A percentile compares a stretch with the other conserved stretches of the same genome.
Evolutionary conservation across 2,113 vertebrate species (phyloP).

Genomic region (Synodontis membranacea): DNA sequence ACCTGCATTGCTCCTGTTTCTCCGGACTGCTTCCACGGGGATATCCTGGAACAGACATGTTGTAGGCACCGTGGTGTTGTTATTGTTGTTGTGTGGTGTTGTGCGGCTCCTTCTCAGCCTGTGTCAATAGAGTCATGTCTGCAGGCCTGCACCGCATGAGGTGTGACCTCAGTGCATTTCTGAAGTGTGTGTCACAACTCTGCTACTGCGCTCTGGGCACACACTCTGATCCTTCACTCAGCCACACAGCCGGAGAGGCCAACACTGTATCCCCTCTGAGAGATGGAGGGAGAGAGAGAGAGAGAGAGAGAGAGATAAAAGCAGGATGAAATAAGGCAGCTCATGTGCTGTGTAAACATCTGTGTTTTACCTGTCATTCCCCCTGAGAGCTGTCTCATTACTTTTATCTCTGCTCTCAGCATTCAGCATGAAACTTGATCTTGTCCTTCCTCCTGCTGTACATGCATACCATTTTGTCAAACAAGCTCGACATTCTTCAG

Average conservation of each 20-base stretch:
- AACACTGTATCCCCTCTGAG: conserved; percentile 35
- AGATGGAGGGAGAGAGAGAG: conserved; percentile 19
- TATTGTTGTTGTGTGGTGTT: conserved; percentile 24
- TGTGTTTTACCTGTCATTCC: conserved; percentile 60
- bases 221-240: conserved; percentile 50
- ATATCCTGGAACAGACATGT: conserved; percentile 13
- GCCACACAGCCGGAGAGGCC: conserved; percentile 34
- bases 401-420: conserved; percentile 55
- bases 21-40: background rate
- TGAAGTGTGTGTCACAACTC: conserved; percentile 41
- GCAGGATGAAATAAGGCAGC: conserved; percentile 51
- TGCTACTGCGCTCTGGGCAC: conserved; percentile 31
- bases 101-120: conserved; percentile 25
- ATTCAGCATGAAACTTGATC: conserved; percentile 55
- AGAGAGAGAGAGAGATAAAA: conserved; percentile 31
- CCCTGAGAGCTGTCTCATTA: conserved; percentile 57
- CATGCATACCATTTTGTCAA: conserved; percentile 56
- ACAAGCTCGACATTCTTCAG: conserved; percentile 48
- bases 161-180: conserved; percentile 40
- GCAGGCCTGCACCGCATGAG: conserved; percentile 39
- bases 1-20: background rate
- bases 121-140: conserved; percentile 34
- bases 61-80: conserved; percentile 39
- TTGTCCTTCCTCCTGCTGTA: conserved; percentile 54
- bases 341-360: conserved; percentile 54